Conservation (phyloP, 2,888 invertebrate genomes). For the Desoria tigrina region DNA sequence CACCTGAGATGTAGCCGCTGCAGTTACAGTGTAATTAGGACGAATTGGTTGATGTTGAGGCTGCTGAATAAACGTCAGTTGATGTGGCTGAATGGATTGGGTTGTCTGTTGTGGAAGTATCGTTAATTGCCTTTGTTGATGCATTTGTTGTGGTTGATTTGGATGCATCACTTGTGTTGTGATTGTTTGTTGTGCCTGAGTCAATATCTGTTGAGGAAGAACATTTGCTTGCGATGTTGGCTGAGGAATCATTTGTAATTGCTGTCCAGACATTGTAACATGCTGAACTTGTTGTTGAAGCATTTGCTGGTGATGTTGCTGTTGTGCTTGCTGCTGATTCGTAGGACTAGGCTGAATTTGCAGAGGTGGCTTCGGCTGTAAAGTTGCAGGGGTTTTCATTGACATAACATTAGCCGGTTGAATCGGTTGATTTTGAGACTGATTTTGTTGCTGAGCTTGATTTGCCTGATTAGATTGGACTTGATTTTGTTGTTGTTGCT, state of each 20-base stretch:
- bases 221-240: conserved; percentile 40
- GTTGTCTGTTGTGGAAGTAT: conserved; percentile 38
- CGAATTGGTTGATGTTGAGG: conserved; percentile 41
- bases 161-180: conserved; percentile 48
- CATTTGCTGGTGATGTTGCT: conserved; percentile 55
- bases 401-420: conserved; percentile 20
- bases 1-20: conserved; percentile 12
- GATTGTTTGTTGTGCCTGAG: conserved; percentile 37
- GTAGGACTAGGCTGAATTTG: conserved; percentile 50
- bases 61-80: conserved; percentile 41
- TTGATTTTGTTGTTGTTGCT: conserved; percentile 35
- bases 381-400: conserved; percentile 25
- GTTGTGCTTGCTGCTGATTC: conserved; percentile 37
- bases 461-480: conserved; percentile 32
- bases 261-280: conserved; percentile 49
- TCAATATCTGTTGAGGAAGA: conserved; percentile 43
- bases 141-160: conserved; percentile 54
- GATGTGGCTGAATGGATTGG: conserved; percentile 37
- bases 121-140: conserved; percentile 44
- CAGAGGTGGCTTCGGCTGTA: conserved; percentile 50
- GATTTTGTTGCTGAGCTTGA: conserved; percentile 36
- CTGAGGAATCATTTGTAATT: conserved; percentile 52
- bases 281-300: conserved; percentile 56
- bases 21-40: conserved; percentile 42
- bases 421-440: conserved; percentile 35